phyloP scores from a whole-genome alignment of 2,797 vertebrate genomes.

The Etheostoma perlongum region DNA sequence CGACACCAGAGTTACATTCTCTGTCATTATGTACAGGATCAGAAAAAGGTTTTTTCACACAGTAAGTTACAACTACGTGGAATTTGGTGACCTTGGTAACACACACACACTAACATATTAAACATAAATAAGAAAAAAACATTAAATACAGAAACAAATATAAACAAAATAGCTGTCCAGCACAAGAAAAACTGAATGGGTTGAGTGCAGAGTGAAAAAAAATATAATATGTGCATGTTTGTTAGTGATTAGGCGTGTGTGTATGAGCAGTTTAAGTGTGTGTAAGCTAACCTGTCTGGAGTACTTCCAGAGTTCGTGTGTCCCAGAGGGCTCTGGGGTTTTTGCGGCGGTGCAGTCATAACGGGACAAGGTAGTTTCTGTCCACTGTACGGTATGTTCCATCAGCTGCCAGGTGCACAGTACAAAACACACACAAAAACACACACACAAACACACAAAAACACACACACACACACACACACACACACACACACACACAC shows the following conservation, averaged over 20 bases:
- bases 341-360: constrained; percentile 77
- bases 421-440: constrained; percentile 11
- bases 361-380: constrained; percentile 74
- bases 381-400: constrained; percentile 51
- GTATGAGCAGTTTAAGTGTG: constrained; percentile 4
- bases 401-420: constrained; percentile 82
- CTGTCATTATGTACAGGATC: no score
- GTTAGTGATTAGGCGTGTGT: background rate
- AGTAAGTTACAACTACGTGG: no score
- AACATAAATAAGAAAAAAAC: no score
- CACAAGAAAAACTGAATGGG: no score
- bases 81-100: no score
- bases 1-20: no score
- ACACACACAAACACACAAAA: constrained; percentile 5
- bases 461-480: constrained; percentile 6
- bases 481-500: constrained; percentile 17
- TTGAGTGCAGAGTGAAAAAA: no score
- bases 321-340: constrained; percentile 75
- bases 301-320: constrained; percentile 50
- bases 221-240: background rate
- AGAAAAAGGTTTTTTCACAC: no score
- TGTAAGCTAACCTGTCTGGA: constrained; percentile 52
- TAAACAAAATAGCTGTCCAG: no score
- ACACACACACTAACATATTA: no score
- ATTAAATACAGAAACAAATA: no score